Percentiles rank a stretch among this genome's conserved stretches.
These are phyloP conservation scores for Cephalopholis sonnerati DNA, from an alignment of 2,113 vertebrate species.

Conservation along the genomic window DNA sequence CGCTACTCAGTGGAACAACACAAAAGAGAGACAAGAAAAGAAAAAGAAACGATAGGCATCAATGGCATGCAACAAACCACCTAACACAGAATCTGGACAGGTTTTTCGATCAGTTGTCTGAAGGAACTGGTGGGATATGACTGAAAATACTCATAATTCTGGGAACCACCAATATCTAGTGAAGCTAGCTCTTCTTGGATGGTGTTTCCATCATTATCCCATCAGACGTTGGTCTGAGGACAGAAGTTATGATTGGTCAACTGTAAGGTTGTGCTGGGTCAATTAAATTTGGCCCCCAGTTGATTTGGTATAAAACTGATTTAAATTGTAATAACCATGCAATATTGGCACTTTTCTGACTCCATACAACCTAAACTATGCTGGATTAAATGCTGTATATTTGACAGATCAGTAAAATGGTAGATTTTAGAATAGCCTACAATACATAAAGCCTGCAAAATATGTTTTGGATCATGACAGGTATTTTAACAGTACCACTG, in stretches of 20 bases:
- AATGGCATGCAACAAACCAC: constrained; percentile 84
- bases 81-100: constrained; percentile 58
- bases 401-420: background rate
- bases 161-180: background rate
- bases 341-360: constrained; percentile 35
- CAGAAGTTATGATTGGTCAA: background rate
- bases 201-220: background rate
- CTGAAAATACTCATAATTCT: background rate
- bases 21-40: constrained; percentile 44
- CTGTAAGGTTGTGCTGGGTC: background rate
- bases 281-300: background rate
- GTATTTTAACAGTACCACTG: background rate
- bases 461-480: background rate
- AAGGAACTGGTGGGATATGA: background rate
- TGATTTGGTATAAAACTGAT: background rate
- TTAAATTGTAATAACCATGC: background rate
- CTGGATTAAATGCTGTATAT: background rate
- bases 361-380: background rate
- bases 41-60: constrained; percentile 81
- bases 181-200: background rate
- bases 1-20: constrained; percentile 73
- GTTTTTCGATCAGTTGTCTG: constrained; percentile 20
- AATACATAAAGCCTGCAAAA: background rate
- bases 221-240: constrained; percentile 4
- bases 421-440: background rate